Conservation (phyloP, 2,797 vertebrate genomes). For the Microcaecilia unicolor region DNA sequence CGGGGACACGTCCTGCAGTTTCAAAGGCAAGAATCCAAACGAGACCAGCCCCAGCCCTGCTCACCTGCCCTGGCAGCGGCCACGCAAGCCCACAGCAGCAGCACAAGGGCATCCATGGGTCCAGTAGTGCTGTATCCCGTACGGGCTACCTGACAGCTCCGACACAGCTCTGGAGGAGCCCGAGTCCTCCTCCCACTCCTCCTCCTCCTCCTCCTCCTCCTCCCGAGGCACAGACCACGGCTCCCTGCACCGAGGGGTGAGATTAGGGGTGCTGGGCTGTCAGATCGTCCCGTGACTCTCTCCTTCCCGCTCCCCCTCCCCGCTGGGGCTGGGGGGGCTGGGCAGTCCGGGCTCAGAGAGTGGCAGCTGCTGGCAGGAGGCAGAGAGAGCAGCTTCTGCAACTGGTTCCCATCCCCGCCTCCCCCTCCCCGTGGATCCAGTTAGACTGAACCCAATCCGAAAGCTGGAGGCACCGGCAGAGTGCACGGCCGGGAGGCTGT, state of each 20-base stretch:
- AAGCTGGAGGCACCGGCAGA: no score
- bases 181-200: no score
- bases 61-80: constrained; percentile 48
- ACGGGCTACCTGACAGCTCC: no score
- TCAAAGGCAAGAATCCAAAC: not conserved
- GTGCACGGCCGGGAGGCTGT: no score
- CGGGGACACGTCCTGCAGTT: no score
- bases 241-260: constrained; percentile 7
- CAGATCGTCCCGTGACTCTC: not conserved
- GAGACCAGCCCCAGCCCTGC: constrained; percentile 1
- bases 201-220: no score
- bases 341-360: not conserved
- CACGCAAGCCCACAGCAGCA: constrained; percentile 46
- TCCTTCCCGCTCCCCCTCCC: not conserved
- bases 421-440: constrained; percentile 10
- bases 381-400: not conserved
- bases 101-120: constrained; percentile 42
- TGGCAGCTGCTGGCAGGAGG: constrained; percentile 8
- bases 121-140: no score
- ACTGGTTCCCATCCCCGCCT: constrained; percentile 12
- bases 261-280: not conserved
- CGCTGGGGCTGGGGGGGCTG: no score
- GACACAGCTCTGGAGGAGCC: no score
- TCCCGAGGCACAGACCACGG: constrained; percentile 15
- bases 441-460: no score